A percentile compares a stretch with the other conserved stretches of the same genome.
Evolutionary conservation across 2,797 vertebrate genomes (phyloP).

Genomic region (Pteropus rufus): DNA sequence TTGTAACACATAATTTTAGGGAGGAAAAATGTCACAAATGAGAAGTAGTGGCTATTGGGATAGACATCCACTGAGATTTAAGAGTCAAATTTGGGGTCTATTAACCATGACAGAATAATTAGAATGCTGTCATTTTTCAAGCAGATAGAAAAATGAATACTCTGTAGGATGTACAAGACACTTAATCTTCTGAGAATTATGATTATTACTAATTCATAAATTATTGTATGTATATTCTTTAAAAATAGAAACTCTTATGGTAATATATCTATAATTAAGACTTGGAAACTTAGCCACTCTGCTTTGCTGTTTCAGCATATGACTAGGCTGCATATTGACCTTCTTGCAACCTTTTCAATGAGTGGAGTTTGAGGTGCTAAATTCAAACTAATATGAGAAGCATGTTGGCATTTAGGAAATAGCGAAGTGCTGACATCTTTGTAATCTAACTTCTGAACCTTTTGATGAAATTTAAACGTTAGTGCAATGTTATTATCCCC

Average conservation of each 20-base stretch:
- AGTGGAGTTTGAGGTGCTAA: neutral
- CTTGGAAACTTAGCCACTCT: neutral
- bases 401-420: conserved; percentile 11
- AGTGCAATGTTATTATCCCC: neutral
- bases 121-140: conserved; percentile 69
- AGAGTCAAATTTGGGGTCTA: conserved; percentile 60
- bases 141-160: conserved; percentile 54
- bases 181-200: conserved; percentile 45
- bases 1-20: conserved; percentile 38
- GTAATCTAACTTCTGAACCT: conserved; percentile 50
- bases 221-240: conserved; percentile 41
- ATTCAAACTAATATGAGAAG: conserved; percentile 32
- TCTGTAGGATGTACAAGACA: conserved; percentile 2
- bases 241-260: conserved; percentile 55
- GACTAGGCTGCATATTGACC: neutral
- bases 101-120: conserved; percentile 75
- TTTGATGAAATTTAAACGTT: conserved; percentile 53
- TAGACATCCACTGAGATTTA: conserved; percentile 58
- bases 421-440: conserved; percentile 29
- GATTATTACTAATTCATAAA: conserved; percentile 63
- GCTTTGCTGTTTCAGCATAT: neutral
- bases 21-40: conserved; percentile 51
- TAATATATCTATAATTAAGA: conserved; percentile 57
- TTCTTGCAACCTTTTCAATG: conserved; percentile 39
- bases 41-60: conserved; percentile 55